Evolutionary conservation across 2,113 vertebrate species (phyloP).

Genomic region (Garra rufa): DNA sequence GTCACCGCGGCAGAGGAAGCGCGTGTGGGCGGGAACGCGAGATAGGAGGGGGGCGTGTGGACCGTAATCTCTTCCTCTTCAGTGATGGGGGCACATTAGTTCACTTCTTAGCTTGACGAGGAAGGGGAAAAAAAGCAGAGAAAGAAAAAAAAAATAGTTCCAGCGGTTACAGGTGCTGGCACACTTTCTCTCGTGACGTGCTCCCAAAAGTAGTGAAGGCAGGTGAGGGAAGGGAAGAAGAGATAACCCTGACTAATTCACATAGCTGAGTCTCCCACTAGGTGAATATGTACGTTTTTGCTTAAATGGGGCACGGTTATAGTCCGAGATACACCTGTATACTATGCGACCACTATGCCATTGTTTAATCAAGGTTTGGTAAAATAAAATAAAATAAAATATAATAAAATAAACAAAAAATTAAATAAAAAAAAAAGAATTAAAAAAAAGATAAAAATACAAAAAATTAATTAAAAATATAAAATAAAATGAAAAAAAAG

Average conservation of each 20-base stretch:
- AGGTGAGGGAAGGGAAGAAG: slow-evolving; percentile 43
- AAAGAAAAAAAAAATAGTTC: slow-evolving; percentile 28
- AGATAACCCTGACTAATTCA: slow-evolving; percentile 65
- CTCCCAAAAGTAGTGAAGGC: slow-evolving; percentile 40
- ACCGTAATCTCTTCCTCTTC: slow-evolving; percentile 46
- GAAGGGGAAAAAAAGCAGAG: neutral
- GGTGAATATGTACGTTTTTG: slow-evolving; percentile 41
- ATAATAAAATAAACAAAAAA: no score
- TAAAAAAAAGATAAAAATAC: no score
- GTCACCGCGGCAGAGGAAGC: slow-evolving; percentile 62
- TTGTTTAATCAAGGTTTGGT: no score
- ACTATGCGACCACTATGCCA: no score
- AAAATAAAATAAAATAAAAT: no score
- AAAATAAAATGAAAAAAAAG: no score
- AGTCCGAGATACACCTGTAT: no score
- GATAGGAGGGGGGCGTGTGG: neutral
- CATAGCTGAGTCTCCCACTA: slow-evolving; percentile 57
- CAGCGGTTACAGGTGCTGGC: slow-evolving; percentile 30
- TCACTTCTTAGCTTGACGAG: slow-evolving; percentile 18
- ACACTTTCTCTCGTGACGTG: slow-evolving; percentile 28
- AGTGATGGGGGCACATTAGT: slow-evolving; percentile 44
- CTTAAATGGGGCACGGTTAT: no score
- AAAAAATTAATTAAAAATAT: no score
- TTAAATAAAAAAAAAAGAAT: no score
- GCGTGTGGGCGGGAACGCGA: slow-evolving; percentile 32